These are phyloP conservation scores for Kradibia gibbosae DNA, from an alignment of 1,140 invertebrate genomes.

Conservation along the genomic window DNA sequence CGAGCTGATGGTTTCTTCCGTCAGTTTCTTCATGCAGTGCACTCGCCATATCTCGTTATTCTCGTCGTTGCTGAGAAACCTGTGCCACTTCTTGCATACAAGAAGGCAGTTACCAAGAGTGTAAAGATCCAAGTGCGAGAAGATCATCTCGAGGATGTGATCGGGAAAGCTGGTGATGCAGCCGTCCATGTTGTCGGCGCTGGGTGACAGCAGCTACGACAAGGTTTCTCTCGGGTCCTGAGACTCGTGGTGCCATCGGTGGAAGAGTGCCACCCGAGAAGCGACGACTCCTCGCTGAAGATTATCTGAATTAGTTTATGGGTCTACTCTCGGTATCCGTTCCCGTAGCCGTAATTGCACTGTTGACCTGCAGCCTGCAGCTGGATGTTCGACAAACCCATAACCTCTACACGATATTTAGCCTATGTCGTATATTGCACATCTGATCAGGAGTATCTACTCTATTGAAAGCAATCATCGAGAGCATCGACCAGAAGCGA, in stretches of 20 bases:
- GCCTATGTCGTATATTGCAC: too few species aligned
- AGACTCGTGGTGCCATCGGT: conserved; percentile 9
- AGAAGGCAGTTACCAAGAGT: conserved; percentile 91
- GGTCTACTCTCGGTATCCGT: not conserved
- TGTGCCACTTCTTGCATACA: conserved; percentile 95
- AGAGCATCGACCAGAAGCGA: too few species aligned
- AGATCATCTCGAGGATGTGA: conserved; percentile 92
- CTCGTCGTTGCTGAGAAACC: conserved; percentile 88
- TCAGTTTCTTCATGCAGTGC: conserved; percentile 89
- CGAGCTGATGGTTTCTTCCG: conserved; percentile 93
- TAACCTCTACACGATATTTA: not conserved
- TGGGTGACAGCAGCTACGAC: conserved; percentile 1
- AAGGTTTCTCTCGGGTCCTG: not conserved
- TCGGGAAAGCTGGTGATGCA: conserved; percentile 73
- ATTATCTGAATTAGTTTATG: too few species aligned
- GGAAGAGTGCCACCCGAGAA: conserved; percentile 6
- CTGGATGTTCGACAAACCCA: not conserved
- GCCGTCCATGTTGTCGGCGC: conserved; percentile 27
- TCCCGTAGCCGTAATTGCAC: too few species aligned
- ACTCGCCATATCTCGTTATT: conserved; percentile 96
- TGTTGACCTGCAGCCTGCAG: not conserved
- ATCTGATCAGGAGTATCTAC: too few species aligned
- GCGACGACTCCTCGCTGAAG: not conserved
- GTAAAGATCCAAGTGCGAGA: conserved; percentile 91
- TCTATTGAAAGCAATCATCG: too few species aligned